A percentile compares a stretch with the other conserved stretches of the same genome.
phyloP scores from a whole-genome alignment of 92 coral and sea anemone species.

The Zoanthus gigantus region DNA sequence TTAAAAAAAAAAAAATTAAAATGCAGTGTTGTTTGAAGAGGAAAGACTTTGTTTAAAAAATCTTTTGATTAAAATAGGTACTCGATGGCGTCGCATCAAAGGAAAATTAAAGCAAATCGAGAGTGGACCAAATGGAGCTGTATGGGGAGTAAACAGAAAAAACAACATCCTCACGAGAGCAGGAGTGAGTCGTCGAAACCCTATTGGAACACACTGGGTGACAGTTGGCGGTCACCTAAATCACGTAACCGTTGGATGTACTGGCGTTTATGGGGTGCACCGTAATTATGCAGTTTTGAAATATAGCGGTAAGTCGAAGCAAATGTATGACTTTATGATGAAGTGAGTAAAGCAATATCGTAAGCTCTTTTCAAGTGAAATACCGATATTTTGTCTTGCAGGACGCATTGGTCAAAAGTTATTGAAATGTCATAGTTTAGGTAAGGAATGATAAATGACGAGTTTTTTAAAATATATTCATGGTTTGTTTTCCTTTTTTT shows the following conservation, averaged over 20 bases:
- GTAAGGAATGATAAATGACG: neutral
- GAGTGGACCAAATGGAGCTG: no score
- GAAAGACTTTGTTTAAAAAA: neutral
- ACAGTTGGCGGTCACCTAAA: neutral
- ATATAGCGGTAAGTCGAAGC: conserved; percentile 14
- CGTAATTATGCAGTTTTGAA: neutral
- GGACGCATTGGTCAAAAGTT: neutral
- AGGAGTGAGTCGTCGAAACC: no score
- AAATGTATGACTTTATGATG: neutral
- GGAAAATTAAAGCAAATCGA: neutral
- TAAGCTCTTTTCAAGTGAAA: neutral
- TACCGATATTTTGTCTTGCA: neutral
- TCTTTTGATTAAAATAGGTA: neutral
- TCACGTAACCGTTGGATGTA: neutral
- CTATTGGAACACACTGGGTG: neutral
- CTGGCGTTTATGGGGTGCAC: conserved; percentile 25
- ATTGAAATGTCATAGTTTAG: neutral
- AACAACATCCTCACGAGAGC: neutral
- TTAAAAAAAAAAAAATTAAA: no score
- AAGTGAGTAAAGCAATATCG: neutral
- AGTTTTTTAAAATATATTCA: neutral
- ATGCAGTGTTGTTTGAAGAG: neutral
- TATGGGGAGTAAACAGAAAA: no score
- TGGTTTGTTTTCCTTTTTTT: neutral
- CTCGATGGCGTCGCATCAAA: neutral